A percentile compares a stretch with the other conserved stretches of the same genome.
Conservation (phyloP, 2,888 invertebrate species). For the Neoascia interrupta region DNA sequence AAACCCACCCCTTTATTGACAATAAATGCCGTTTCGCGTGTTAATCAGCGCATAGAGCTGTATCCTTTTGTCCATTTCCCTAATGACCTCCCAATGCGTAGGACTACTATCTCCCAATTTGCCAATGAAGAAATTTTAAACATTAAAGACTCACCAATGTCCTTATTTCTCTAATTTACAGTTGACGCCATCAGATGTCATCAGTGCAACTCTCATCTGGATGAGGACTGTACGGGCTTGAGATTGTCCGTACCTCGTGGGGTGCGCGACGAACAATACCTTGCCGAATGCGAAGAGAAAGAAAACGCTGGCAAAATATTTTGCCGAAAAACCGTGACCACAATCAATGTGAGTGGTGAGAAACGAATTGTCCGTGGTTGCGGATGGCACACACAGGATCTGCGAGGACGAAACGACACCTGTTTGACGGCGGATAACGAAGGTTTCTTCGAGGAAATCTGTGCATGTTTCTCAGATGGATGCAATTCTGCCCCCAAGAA, state of each 20-base stretch:
- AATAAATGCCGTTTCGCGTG: too few relatives aligned
- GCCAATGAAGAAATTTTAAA: too few relatives aligned
- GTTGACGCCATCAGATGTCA: slow-evolving; percentile 84
- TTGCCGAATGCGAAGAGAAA: slow-evolving; percentile 80
- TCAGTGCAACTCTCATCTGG: slow-evolving; percentile 87
- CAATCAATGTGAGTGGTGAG: slow-evolving; percentile 80
- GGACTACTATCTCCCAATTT: too few relatives aligned
- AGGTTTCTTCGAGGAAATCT: slow-evolving; percentile 83
- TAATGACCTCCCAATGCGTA: too few relatives aligned
- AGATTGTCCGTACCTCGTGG: slow-evolving; percentile 80
- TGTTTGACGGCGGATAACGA: slow-evolving; percentile 84
- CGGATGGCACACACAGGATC: slow-evolving; percentile 80
- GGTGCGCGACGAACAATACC: slow-evolving; percentile 78
- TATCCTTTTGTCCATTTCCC: too few relatives aligned
- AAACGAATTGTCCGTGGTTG: slow-evolving; percentile 82
- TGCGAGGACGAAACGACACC: slow-evolving; percentile 73
- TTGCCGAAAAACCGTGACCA: slow-evolving; percentile 86
- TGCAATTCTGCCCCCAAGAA: slow-evolving; percentile 80
- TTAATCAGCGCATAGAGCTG: too few relatives aligned
- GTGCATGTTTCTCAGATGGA: slow-evolving; percentile 83
- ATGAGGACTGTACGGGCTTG: slow-evolving; percentile 84
- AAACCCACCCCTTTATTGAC: too few relatives aligned
- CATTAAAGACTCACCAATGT: neutral
- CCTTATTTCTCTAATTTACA: slow-evolving; percentile 74
- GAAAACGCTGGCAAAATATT: slow-evolving; percentile 80